Evolutionary conservation across 2,113 vertebrate genomes (phyloP), one percentile per base, ranked within the genome.

Genomic region (Ornithorhynchus anatinus): DNA sequence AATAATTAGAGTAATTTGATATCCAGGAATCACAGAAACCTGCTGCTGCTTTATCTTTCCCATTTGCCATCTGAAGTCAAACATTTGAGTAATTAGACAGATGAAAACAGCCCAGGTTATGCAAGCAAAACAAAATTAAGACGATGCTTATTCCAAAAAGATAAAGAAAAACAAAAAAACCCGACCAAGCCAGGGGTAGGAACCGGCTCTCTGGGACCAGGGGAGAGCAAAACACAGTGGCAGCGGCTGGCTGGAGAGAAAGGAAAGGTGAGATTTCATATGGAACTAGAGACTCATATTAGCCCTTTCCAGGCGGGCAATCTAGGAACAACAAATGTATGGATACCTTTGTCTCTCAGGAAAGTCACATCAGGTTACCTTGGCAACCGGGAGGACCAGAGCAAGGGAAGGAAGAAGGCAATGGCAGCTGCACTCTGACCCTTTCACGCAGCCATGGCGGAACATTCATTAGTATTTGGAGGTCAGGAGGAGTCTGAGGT

Each of bases 1-100:
- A 90, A 89, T 89, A 88, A 89, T 84, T 88, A 85, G 80, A 82
- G 84, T 86, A 86, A 90, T 88, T 86, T 84, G 89, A 90, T 90
- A 88, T 89, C 84, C 75, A 84, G 81, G 77, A 88, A 88, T 86
- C 79, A 81, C 63, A 89, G 84, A 83, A 88, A 90, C 89, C 84
- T 88, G 82, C 72, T 78, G 80, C 77, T 81, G 84, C 69, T 90
- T 89, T 85, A 82, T 90, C 85, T 89, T 77, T 89, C 84, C 70
- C 79, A 82, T 88, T 88, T 85, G 72, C 84, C 78, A 79, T 89
- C 82, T 84, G 81, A 86, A 81, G 79, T 82, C 86, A 86, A 90
- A 90, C 71, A 77, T 77, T 76, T 43, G 63, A 82, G 81, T 80
- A 89, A 89, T 88, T 88, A 86, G 80, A 72, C 0, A 19, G 82